Percentiles rank a stretch among this genome's conserved stretches.
These are phyloP conservation scores for Erethizon dorsatum DNA, from an alignment of 2,797 vertebrate species.

Conservation along the genomic window DNA sequence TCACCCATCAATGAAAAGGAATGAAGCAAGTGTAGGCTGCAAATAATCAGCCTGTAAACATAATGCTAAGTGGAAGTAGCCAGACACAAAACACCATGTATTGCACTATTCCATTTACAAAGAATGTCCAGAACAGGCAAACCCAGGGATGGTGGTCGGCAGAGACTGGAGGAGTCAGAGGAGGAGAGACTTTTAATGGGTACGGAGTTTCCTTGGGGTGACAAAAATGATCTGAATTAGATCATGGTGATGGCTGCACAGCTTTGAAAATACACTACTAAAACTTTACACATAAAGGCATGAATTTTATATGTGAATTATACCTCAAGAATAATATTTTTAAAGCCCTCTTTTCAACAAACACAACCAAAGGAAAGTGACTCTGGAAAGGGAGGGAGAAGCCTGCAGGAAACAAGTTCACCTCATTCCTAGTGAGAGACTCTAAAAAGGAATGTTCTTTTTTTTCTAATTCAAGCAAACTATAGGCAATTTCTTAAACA, in stretches of 20 bases:
- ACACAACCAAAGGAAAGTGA: not conserved
- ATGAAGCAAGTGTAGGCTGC: not conserved
- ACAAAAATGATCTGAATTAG: not conserved
- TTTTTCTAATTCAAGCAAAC: slow-evolving; percentile 45
- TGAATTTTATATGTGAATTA: not conserved
- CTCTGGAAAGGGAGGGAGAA: not conserved
- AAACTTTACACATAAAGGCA: not conserved
- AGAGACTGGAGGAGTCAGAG: not conserved
- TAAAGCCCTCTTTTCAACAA: slow-evolving; percentile 56
- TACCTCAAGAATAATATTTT: slow-evolving; percentile 6
- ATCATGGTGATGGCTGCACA: not conserved
- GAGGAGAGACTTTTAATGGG: not conserved
- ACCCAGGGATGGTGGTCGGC: not conserved
- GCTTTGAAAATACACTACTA: not conserved
- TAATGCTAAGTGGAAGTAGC: slow-evolving; percentile 2
- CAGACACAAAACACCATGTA: not conserved
- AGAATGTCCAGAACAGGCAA: not conserved
- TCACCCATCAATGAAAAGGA: not conserved
- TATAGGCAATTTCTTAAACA: slow-evolving; percentile 17
- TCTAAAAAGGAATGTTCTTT: not conserved
- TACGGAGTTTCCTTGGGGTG: not conserved
- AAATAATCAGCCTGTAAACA: not conserved
- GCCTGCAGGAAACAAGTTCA: not conserved
- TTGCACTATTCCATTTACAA: not conserved
- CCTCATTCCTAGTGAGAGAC: slow-evolving; percentile 11